phyloP scores from a whole-genome alignment of 2,888 invertebrate species.

The Tupiocoris notatus region DNA sequence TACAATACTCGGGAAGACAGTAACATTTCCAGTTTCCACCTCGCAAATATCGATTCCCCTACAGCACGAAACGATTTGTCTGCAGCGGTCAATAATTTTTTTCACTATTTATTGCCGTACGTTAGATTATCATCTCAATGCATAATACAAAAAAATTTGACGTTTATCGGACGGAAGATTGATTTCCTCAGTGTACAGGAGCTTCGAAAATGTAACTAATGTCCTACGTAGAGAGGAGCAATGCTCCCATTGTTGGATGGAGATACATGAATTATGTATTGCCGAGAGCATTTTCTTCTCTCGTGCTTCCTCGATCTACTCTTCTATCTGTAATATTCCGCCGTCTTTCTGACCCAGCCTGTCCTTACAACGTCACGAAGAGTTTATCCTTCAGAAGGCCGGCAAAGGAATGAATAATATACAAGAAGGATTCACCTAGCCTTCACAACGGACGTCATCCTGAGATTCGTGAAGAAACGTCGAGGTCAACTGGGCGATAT shows the following conservation, averaged over 20 bases:
- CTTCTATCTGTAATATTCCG: neutral
- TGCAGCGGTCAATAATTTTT: too few species aligned
- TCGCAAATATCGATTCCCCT: too few species aligned
- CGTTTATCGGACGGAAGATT: neutral
- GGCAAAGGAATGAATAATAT: slow-evolving; percentile 21
- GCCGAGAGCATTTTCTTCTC: neutral
- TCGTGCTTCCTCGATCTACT: neutral
- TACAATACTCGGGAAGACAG: too few species aligned
- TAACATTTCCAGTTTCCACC: too few species aligned
- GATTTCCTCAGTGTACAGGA: neutral
- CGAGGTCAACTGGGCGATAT: neutral
- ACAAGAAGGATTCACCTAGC: slow-evolving; percentile 1
- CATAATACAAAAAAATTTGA: neutral
- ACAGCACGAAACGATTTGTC: too few species aligned
- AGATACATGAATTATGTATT: slow-evolving; percentile 26
- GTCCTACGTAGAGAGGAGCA: slow-evolving; percentile 4
- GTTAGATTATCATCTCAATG: too few species aligned
- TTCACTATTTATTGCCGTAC: too few species aligned
- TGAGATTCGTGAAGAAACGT: neutral
- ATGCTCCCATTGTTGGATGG: slow-evolving; percentile 12
- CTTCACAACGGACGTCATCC: neutral
- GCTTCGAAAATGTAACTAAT: slow-evolving; percentile 1
- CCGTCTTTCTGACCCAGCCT: neutral
- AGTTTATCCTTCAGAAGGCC: slow-evolving; percentile 20
- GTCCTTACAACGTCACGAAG: neutral